Conservation (phyloP, 1,140 invertebrate genomes). For the Globodera ellingtonae region DNA sequence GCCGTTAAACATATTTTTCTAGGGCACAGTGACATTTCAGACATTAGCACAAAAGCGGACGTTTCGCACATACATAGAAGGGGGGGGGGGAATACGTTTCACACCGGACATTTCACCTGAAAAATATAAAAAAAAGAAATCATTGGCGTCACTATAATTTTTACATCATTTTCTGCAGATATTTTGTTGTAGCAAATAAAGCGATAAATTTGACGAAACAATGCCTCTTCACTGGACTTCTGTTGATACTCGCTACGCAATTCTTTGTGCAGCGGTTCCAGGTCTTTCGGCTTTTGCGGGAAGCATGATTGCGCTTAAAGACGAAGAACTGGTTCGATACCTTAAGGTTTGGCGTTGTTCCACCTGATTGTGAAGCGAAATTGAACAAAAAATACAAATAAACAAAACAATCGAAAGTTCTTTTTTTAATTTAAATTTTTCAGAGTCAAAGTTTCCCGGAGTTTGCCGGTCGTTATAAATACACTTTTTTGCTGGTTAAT, state of each 20-base stretch:
- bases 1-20: too few species aligned
- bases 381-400: background rate
- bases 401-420: background rate
- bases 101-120: background rate
- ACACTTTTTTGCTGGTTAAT: conserved; percentile 50
- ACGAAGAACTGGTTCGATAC: conserved; percentile 42
- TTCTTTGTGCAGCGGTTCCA: conserved; percentile 52
- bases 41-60: too few species aligned
- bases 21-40: too few species aligned
- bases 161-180: background rate
- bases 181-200: too few species aligned
- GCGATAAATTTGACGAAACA: background rate
- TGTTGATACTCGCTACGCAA: conserved; percentile 53
- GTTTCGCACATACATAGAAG: too few species aligned
- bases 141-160: background rate
- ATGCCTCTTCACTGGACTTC: conserved; percentile 55
- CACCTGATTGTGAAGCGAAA: too few species aligned
- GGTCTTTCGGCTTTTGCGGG: conserved; percentile 43
- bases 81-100: too few species aligned
- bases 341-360: conserved; percentile 37
- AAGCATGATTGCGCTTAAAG: conserved; percentile 41
- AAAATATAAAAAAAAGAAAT: background rate
- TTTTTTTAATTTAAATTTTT: background rate
- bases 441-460: conserved; percentile 35
- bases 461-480: conserved; percentile 46